These are phyloP conservation scores for Platorchestia sp. DNA, from an alignment of 1,140 invertebrate species.

Conservation along the genomic window DNA sequence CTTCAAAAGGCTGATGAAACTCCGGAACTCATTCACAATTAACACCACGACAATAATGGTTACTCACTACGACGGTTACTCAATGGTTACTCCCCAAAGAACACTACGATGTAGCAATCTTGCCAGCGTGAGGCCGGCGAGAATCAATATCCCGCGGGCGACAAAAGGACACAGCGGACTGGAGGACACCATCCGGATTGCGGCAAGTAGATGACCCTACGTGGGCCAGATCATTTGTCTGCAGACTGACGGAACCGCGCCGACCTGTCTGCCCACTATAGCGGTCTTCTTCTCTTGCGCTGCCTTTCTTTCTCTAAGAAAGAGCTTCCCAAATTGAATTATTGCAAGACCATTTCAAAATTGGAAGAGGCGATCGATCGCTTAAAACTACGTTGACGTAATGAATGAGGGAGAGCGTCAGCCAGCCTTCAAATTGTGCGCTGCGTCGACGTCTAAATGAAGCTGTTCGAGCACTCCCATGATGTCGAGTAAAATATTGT, in stretches of 20 bases:
- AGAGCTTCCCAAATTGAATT: constrained; percentile 20
- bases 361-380: background rate
- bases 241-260: constrained; percentile 15
- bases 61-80: too few relatives aligned
- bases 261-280: constrained; percentile 6
- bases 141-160: background rate
- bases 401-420: background rate
- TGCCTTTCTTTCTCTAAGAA: background rate
- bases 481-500: too few relatives aligned
- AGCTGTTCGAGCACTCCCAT: background rate
- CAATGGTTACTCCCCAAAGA: background rate
- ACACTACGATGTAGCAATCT: background rate
- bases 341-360: constrained; percentile 14
- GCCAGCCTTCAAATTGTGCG: background rate
- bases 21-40: too few relatives aligned
- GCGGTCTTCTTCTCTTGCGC: background rate
- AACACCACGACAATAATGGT: background rate
- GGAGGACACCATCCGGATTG: background rate
- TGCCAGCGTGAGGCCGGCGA: background rate
- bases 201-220: constrained; percentile 27
- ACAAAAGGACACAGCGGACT: background rate
- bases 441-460: background rate
- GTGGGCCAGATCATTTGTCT: background rate
- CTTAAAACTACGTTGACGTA: background rate
- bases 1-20: too few relatives aligned